These are phyloP conservation scores for Ceratitis capitata DNA, from an alignment of 1,140 invertebrate genomes.

Conservation along the genomic window DNA sequence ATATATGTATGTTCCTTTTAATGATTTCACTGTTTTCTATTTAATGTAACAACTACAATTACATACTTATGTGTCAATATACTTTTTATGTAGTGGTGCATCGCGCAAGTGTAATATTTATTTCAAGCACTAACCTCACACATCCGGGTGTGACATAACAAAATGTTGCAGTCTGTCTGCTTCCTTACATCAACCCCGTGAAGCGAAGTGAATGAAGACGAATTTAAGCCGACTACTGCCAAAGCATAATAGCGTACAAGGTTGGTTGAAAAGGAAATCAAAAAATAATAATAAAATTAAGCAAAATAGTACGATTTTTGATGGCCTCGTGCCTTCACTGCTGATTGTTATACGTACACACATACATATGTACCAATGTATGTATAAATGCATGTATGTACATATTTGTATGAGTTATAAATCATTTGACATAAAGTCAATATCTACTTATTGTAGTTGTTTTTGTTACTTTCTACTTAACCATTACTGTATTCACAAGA, in stretches of 20 bases:
- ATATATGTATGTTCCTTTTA: neutral
- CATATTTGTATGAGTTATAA: neutral
- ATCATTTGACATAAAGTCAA: neutral
- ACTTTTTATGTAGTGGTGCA: neutral
- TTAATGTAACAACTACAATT: too few species aligned
- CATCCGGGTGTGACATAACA: constrained; percentile 23
- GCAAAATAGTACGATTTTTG: neutral
- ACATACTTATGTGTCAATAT: neutral
- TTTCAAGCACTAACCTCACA: constrained; percentile 14
- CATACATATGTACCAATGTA: neutral
- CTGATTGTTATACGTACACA: neutral
- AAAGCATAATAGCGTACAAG: neutral
- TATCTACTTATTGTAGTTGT: neutral
- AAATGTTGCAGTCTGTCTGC: neutral
- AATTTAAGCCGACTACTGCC: neutral
- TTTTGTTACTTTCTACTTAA: neutral
- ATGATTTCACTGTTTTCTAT: neutral
- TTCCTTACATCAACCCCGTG: neutral
- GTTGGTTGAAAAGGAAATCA: neutral
- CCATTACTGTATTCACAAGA: neutral
- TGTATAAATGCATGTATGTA: too few species aligned
- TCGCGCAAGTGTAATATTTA: neutral
- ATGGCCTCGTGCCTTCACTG: neutral
- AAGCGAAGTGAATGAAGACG: neutral
- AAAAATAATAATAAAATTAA: neutral